These are phyloP conservation scores for Spea hammondii DNA, from an alignment of 2,797 vertebrate genomes.

Conservation along the genomic window DNA sequence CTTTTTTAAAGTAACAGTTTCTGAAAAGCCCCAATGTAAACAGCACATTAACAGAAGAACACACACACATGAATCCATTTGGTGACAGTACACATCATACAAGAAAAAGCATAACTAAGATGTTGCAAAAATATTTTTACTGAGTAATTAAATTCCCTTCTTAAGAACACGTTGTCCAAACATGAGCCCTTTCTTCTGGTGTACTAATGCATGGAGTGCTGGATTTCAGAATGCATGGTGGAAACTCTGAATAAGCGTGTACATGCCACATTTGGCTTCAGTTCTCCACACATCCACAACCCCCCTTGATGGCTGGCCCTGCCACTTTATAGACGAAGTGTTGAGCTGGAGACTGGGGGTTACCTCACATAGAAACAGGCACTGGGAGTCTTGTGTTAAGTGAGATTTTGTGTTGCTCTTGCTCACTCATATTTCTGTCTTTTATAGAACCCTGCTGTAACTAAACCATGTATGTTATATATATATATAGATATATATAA, in stretches of 20 bases:
- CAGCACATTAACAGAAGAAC: too few species aligned
- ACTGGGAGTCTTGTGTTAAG: not conserved
- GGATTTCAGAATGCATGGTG: not conserved
- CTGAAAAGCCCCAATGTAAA: too few species aligned
- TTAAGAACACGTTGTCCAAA: not conserved
- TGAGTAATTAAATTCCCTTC: too few species aligned
- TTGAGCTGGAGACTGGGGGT: not conserved
- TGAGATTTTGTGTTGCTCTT: not conserved
- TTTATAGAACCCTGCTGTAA: not conserved
- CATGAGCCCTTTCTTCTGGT: not conserved
- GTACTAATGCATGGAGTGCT: not conserved
- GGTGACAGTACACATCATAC: too few species aligned
- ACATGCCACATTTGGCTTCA: not conserved
- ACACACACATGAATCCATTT: too few species aligned
- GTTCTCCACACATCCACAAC: not conserved
- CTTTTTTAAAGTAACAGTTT: too few species aligned
- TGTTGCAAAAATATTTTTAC: too few species aligned
- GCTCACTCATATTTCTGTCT: not conserved
- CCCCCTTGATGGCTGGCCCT: not conserved
- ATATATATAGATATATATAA: too few species aligned
- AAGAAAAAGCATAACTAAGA: too few species aligned
- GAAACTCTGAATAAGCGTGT: not conserved
- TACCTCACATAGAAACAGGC: slow-evolving; percentile 4
- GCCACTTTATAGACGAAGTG: not conserved
- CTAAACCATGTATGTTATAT: too few species aligned